A percentile compares a stretch with the other conserved stretches of the same genome.
These are phyloP conservation scores for Drosophila melanosoma DNA, from an alignment of 2,888 invertebrate species.

Conservation along the genomic window DNA sequence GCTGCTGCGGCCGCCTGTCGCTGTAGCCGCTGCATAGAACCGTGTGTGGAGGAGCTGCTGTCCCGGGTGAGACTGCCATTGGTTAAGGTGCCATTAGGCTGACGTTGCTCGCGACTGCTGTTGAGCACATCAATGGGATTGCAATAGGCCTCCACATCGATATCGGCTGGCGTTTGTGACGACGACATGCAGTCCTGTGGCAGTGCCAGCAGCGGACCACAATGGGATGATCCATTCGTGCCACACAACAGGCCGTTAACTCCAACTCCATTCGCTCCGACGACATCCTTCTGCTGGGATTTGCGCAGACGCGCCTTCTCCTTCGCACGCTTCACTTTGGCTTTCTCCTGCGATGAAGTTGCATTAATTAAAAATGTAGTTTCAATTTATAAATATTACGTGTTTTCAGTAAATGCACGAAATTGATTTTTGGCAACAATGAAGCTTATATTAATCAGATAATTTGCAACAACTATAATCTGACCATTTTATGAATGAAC, in stretches of 20 bases:
- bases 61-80: constrained; percentile 80
- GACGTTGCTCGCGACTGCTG: constrained; percentile 80
- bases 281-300: constrained; percentile 85
- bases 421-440: background rate
- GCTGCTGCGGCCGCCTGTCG: constrained; percentile 50
- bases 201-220: constrained; percentile 82
- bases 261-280: constrained; percentile 55
- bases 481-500: background rate
- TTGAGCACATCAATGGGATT: constrained; percentile 86
- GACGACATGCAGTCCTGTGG: constrained; percentile 81
- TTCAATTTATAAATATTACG: background rate
- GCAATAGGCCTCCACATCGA: constrained; percentile 85
- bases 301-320: constrained; percentile 89
- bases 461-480: background rate
- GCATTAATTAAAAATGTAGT: background rate
- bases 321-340: constrained; percentile 89
- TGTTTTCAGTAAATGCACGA: background rate
- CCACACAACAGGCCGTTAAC: constrained; percentile 60
- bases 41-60: constrained; percentile 58
- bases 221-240: constrained; percentile 70
- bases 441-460: background rate
- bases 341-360: constrained; percentile 86
- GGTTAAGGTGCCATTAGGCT: constrained; percentile 73
- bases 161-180: constrained; percentile 56
- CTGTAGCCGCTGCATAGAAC: constrained; percentile 68